Base-by-base conservation (phyloP, 2,797 vertebrate species). In the Bradypodion ventrale region DNA sequence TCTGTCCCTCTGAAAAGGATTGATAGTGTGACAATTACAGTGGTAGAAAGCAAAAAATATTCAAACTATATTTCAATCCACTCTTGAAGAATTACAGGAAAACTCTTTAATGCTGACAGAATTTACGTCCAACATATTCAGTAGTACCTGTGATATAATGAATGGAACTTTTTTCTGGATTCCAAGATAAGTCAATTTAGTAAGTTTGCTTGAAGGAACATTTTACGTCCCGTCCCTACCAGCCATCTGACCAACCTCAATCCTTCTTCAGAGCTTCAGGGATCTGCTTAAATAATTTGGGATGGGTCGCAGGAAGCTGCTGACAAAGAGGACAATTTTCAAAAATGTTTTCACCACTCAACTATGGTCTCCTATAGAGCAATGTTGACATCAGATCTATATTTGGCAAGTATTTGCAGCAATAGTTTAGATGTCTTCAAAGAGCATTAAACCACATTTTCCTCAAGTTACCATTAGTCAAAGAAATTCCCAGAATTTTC, bases 41-140 rank as follows among this genome's bases (percentile, higher is more conserved):
- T 80, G 10, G 66, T 88, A 3, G 3, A 84, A 85, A n/a, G 73
- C 32, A 88, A 82, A 84, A 69, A 86, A 81, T 44, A 66, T 35
- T 80, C 25, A 89, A 82, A 10, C 4, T 60, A 81, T 44, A 29
- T 85, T 89, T 89, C 80, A 4, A 77, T 21, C 21, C 46, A 74
- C n/a, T 79, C 56, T 46, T 83, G 90, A 89, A 88, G 5, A n/a
- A 89, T 90, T 77, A 89, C 85, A 89, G 46, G 29, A 83, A 87
- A 84, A 87, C 42, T 79, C 56, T 89, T 85, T 59, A 84, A 32
- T 63, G 66, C 8, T 63, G 79, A 37, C 63, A 63, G 15, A 78
- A 29, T 82, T 82, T 62, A 85, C 87, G 37, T 56, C 29, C 59
- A 80, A 29, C 82, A 80, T 62, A 88, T 75, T 83, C 0, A 0